A percentile compares a stretch with the other conserved stretches of the same genome.
Conservation (phyloP, 2,113 vertebrate genomes). For the Cardinalis cardinalis region DNA sequence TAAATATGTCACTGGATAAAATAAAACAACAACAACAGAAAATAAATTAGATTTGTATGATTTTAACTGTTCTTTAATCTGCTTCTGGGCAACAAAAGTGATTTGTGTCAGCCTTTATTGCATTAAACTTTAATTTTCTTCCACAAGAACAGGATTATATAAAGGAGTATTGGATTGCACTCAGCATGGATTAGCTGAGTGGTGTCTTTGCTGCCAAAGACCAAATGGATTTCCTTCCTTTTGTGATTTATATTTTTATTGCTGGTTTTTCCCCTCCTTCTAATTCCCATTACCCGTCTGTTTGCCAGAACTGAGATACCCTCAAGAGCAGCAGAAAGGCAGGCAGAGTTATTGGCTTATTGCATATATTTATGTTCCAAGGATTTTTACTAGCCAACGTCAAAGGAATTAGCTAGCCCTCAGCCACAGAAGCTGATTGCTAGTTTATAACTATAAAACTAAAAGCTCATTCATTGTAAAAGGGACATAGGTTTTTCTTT, state of each 20-base stretch:
- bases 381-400: slow-evolving; percentile 29
- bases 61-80: slow-evolving; percentile 83
- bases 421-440: slow-evolving; percentile 7
- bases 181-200: slow-evolving; percentile 78
- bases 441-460: slow-evolving; percentile 51
- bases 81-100: slow-evolving; percentile 80
- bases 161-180: slow-evolving; percentile 82
- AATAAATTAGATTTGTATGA: slow-evolving; percentile 77
- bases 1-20: slow-evolving; percentile 69
- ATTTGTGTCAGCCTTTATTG: slow-evolving; percentile 82
- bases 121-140: slow-evolving; percentile 88
- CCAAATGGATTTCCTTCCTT: slow-evolving; percentile 80
- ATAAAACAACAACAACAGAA: slow-evolving; percentile 57
- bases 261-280: slow-evolving; percentile 64
- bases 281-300: slow-evolving; percentile 76
- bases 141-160: slow-evolving; percentile 77
- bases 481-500: not conserved
- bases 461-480: slow-evolving; percentile 22
- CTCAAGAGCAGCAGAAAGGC: slow-evolving; percentile 66
- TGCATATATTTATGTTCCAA: slow-evolving; percentile 73
- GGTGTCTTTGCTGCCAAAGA: slow-evolving; percentile 76
- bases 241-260: slow-evolving; percentile 83
- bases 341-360: slow-evolving; percentile 73
- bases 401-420: slow-evolving; percentile 51
- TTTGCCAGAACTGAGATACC: slow-evolving; percentile 71